Conservation (phyloP, 1,140 invertebrate species). For the Zaprionus ghesquierei region DNA sequence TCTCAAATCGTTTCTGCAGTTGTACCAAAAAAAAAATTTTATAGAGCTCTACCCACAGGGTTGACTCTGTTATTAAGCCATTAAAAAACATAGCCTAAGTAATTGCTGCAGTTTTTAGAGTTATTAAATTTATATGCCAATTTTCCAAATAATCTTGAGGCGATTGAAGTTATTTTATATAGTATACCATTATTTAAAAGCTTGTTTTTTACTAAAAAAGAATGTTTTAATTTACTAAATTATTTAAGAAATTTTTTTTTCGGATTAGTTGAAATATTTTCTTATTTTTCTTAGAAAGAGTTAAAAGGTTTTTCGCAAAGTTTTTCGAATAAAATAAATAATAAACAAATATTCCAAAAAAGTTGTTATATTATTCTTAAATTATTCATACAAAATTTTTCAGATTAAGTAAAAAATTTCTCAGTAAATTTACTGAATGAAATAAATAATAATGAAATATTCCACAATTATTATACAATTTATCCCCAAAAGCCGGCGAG, state of each 20-base stretch:
- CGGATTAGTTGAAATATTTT: too few species aligned
- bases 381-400: too few species aligned
- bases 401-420: too few species aligned
- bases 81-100: background rate
- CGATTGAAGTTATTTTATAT: background rate
- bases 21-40: background rate
- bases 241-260: too few species aligned
- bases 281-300: too few species aligned
- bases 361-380: too few species aligned
- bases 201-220: too few species aligned
- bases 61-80: conserved; percentile 21
- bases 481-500: background rate
- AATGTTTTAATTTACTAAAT: too few species aligned
- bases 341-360: too few species aligned
- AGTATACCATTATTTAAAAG: background rate
- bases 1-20: background rate
- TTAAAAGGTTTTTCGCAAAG: too few species aligned
- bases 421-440: too few species aligned
- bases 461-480: background rate
- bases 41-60: background rate
- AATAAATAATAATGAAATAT: background rate
- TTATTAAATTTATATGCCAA: background rate
- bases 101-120: background rate
- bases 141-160: background rate
- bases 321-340: too few species aligned